phyloP scores from a whole-genome alignment of 2,113 vertebrate species.

The Herpailurus yagouaroundi region DNA sequence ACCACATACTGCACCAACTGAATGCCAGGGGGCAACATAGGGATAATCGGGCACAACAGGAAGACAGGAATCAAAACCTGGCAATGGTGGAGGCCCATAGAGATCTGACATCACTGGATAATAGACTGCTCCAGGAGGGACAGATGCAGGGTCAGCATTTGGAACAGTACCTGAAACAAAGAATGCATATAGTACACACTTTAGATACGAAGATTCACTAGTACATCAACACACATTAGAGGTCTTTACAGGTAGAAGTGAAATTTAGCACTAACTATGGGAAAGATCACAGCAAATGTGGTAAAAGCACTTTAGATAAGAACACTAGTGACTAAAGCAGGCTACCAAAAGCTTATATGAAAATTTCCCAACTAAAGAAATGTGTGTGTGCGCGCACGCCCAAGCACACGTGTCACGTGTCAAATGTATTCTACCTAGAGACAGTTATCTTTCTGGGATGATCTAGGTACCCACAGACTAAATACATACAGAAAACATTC shows the following conservation, averaged over 20 bases:
- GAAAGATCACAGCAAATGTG: not conserved
- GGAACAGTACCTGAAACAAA: slow-evolving; percentile 86
- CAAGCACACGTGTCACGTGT: not conserved
- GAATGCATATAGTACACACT: not conserved
- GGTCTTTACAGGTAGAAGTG: not conserved
- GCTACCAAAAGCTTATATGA: not conserved
- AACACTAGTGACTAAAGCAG: not conserved
- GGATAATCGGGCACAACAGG: slow-evolving; percentile 86
- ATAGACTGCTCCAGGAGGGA: slow-evolving; percentile 85
- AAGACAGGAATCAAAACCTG: slow-evolving; percentile 90
- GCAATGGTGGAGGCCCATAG: slow-evolving; percentile 83
- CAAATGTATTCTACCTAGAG: not conserved
- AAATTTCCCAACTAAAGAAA: slow-evolving; percentile 10
- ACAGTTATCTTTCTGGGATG: not conserved
- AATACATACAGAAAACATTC: not conserved
- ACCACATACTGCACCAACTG: slow-evolving; percentile 82
- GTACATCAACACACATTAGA: slow-evolving; percentile 10
- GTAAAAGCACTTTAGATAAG: not conserved
- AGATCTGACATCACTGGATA: slow-evolving; percentile 90
- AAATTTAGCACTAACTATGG: slow-evolving; percentile 23
- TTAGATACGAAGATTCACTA: slow-evolving; percentile 37
- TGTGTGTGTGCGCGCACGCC: not conserved
- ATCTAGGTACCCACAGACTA: not conserved
- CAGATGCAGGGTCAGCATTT: slow-evolving; percentile 83
- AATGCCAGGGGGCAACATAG: slow-evolving; percentile 85